Evolutionary conservation across 2,888 invertebrate genomes (phyloP).

Genomic region (Philereme vetulata): DNA sequence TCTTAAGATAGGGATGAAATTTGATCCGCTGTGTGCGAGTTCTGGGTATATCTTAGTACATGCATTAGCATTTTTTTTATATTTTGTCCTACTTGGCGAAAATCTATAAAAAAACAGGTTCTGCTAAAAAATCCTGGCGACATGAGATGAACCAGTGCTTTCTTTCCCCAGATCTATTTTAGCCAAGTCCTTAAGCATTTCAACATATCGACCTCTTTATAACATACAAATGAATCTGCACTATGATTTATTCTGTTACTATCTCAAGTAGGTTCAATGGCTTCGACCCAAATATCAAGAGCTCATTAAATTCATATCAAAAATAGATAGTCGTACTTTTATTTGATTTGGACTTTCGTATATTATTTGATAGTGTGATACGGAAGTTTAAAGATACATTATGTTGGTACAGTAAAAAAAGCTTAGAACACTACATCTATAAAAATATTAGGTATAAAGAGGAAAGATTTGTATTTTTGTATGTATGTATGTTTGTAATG

Average conservation of each 20-base stretch:
- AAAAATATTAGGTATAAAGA: too few relatives aligned
- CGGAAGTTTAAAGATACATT: neutral
- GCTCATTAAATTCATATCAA: slow-evolving; percentile 59
- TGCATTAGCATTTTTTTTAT: too few relatives aligned
- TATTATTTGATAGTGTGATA: slow-evolving; percentile 28
- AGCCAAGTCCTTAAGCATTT: slow-evolving; percentile 4
- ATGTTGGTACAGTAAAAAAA: too few relatives aligned
- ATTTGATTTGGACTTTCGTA: slow-evolving; percentile 49
- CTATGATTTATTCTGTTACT: slow-evolving; percentile 37
- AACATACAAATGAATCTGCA: slow-evolving; percentile 42
- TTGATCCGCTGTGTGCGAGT: slow-evolving; percentile 6
- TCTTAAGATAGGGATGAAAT: slow-evolving; percentile 5
- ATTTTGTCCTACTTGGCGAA: too few relatives aligned
- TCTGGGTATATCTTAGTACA: slow-evolving; percentile 1
- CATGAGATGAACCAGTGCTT: too few relatives aligned
- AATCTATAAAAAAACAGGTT: too few relatives aligned
- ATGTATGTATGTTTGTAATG: too few relatives aligned
- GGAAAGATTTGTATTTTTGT: too few relatives aligned
- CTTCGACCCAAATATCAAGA: slow-evolving; percentile 62
- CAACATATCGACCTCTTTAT: slow-evolving; percentile 14
- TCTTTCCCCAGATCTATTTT: slow-evolving; percentile 7
- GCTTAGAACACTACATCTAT: too few relatives aligned
- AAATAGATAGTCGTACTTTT: slow-evolving; percentile 43
- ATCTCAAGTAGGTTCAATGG: slow-evolving; percentile 67
- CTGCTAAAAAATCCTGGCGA: neutral